phyloP scores from a whole-genome alignment of 2,888 invertebrate species.

The Antheraea yamamai region DNA sequence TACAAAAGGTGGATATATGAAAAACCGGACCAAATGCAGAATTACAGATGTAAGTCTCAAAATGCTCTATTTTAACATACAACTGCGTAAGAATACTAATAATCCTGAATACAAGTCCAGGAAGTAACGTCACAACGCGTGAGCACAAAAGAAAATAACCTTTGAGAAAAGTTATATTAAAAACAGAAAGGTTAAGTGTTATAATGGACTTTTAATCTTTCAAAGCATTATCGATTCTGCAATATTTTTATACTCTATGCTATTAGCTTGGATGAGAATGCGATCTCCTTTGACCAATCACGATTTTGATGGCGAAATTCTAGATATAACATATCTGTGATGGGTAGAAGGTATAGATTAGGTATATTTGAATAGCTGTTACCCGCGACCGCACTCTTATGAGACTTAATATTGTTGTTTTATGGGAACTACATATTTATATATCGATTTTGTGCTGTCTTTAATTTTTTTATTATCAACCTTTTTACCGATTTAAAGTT shows the following conservation, averaged over 20 bases:
- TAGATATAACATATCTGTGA: neutral
- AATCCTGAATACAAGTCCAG: neutral
- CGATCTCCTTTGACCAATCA: conserved; percentile 61
- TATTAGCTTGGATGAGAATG: conserved; percentile 2
- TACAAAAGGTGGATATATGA: neutral
- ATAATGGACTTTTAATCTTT: neutral
- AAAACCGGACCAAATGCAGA: neutral
- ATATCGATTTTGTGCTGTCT: no score
- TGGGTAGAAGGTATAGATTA: neutral
- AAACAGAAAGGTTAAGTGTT: neutral
- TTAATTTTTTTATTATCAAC: no score
- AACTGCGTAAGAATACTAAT: neutral
- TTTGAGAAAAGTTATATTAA: neutral
- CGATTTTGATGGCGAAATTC: conserved; percentile 15
- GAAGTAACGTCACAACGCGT: neutral
- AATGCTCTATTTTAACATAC: neutral
- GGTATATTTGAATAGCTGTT: neutral
- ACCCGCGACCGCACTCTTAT: no score
- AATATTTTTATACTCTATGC: conserved; percentile 18
- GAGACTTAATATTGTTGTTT: no score
- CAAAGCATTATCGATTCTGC: conserved; percentile 30
- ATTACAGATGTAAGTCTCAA: neutral
- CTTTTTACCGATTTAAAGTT: no score
- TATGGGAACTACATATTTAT: no score
- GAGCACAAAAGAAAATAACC: neutral